Percentiles rank a stretch among this genome's conserved stretches.
Evolutionary conservation across 2,888 invertebrate genomes (phyloP).

Genomic region (Sarcophaga rosellei): DNA sequence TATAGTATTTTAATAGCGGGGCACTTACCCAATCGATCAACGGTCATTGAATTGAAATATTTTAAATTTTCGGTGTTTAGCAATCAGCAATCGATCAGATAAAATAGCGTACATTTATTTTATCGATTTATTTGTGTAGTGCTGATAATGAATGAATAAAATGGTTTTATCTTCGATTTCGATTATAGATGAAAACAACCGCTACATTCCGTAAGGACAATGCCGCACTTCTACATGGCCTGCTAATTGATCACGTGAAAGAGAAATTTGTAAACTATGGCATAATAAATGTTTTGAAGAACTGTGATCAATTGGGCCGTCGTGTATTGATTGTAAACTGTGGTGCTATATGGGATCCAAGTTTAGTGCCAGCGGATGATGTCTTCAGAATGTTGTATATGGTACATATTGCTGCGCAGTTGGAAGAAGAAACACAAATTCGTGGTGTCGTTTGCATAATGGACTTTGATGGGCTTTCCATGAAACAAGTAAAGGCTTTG

Average conservation of each 20-base stretch:
- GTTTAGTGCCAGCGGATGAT: conserved; percentile 87
- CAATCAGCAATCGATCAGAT: not conserved
- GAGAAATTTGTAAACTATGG: conserved; percentile 86
- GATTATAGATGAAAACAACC: conserved; percentile 87
- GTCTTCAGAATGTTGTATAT: conserved; percentile 90
- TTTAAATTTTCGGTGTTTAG: not conserved
- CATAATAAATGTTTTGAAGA: conserved; percentile 89
- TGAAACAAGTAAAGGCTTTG: conserved; percentile 87
- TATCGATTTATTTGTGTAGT: not conserved
- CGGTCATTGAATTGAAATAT: not conserved
- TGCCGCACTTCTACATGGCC: conserved; percentile 84
- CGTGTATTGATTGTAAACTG: conserved; percentile 88
- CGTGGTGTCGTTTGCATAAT: conserved; percentile 90
- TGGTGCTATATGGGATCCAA: conserved; percentile 90
- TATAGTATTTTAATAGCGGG: not conserved
- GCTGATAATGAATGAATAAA: not conserved
- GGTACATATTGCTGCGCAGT: conserved; percentile 88
- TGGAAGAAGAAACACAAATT: conserved; percentile 90
- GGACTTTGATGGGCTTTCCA: conserved; percentile 90
- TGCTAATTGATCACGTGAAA: conserved; percentile 87
- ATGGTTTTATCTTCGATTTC: conserved; percentile 52
- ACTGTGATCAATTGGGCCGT: conserved; percentile 89
- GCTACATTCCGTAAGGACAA: conserved; percentile 90
- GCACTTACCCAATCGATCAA: not conserved
- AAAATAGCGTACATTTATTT: not conserved